These are phyloP conservation scores for Ceyx cyanopectus DNA, from an alignment of 2,113 vertebrate species.

Conservation along the genomic window DNA sequence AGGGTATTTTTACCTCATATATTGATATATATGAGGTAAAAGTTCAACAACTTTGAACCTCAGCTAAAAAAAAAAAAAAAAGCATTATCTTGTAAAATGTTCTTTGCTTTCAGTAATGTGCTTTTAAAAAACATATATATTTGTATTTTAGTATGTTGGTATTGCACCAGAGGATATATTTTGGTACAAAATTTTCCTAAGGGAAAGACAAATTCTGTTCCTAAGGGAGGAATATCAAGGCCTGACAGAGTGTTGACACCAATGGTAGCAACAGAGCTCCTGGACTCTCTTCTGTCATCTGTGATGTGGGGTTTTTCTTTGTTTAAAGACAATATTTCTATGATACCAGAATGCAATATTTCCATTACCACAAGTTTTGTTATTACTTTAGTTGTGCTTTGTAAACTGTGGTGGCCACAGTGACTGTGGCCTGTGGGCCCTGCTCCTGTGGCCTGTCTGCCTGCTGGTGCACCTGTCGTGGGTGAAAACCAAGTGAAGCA, in stretches of 20 bases:
- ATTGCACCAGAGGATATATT: fast-evolving
- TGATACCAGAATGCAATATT: fast-evolving
- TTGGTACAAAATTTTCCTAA: no score
- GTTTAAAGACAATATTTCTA: neutral
- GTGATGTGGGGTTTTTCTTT: neutral
- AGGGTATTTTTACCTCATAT: neutral
- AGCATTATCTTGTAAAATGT: fast-evolving
- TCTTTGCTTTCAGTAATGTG: neutral
- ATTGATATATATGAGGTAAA: no score
- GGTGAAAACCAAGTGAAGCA: fast-evolving
- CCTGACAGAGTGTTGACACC: fast-evolving
- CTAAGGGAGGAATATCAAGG: fast-evolving
- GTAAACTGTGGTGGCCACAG: fast-evolving
- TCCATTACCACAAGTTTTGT: neutral
- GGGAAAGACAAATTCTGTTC: no score
- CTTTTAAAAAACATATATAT: neutral
- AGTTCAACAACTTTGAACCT: neutral
- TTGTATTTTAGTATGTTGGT: neutral
- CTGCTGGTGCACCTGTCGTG: fast-evolving
- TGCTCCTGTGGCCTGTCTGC: fast-evolving
- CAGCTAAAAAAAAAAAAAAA: neutral
- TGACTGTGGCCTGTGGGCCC: no score
- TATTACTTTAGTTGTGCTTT: neutral
- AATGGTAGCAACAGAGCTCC: fast-evolving
- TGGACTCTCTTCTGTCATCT: fast-evolving